phyloP scores from a whole-genome alignment of 2,888 invertebrate species.

The Spialia ferax region DNA sequence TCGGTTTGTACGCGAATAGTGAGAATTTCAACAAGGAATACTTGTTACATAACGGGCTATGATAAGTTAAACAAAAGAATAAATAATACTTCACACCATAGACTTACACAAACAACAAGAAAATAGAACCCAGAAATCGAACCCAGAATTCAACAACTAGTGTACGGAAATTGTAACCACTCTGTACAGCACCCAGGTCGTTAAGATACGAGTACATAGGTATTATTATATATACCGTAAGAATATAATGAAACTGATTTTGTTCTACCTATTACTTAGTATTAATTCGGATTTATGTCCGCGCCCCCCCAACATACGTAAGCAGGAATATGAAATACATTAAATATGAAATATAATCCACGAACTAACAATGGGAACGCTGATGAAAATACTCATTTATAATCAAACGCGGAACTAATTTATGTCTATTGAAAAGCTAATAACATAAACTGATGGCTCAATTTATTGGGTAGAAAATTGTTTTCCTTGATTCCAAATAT shows the following conservation, averaged over 20 bases:
- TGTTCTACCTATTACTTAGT: slow-evolving; percentile 16
- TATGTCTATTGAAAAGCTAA: not conserved
- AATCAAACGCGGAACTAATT: not conserved
- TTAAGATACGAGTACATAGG: too few species aligned
- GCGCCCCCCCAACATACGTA: slow-evolving; percentile 6
- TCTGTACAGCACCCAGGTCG: too few species aligned
- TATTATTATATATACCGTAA: not conserved
- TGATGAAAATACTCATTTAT: slow-evolving; percentile 4
- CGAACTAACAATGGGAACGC: not conserved
- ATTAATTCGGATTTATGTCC: slow-evolving; percentile 19
- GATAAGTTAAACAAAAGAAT: too few species aligned
- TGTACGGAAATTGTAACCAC: too few species aligned
- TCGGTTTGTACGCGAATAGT: slow-evolving; percentile 76
- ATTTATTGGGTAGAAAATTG: not conserved
- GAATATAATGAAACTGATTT: slow-evolving; percentile 5
- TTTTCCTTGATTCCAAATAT: not conserved
- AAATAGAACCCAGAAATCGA: too few species aligned
- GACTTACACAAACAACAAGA: too few species aligned
- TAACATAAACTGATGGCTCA: not conserved
- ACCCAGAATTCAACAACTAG: too few species aligned
- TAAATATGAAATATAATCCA: not conserved
- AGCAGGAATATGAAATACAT: slow-evolving; percentile 11
- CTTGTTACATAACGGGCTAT: not conserved
- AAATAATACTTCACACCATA: too few species aligned
- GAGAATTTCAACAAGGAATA: not conserved